Evolutionary conservation across 2,113 vertebrate species (phyloP), one percentile per base, ranked within the genome.

Genomic region (Pycnonotus jocosus): DNA sequence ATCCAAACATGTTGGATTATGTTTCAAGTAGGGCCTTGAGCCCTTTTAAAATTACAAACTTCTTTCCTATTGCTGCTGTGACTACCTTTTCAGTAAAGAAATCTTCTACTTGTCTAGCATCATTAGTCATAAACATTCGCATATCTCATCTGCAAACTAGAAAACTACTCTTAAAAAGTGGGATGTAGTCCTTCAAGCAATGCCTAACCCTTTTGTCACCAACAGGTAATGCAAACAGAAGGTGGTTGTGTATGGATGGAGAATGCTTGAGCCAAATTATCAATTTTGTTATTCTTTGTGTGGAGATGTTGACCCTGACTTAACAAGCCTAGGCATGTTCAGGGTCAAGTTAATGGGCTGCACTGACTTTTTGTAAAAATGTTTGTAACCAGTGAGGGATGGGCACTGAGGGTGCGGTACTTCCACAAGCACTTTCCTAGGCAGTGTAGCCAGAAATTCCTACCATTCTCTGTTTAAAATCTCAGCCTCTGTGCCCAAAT

Each of bases 401-500:
- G 1, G 66, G 33, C 53, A 14, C 17, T 19, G 62, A 42, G 38
- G 14, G 38, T 37, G 10, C 0, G 0, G 42, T 83, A 16, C 30
- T 76, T 72, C 79, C 37, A 23, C 28, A n/a, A 31, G 28, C 13
- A 6, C 61, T 56, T 69, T 57, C 8, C 10, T 11, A 37, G 42
- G 38, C 0, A 0, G 30, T 58, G 40, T 35, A 72, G 65, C 58
- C 82, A 83, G 54, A 54, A 90, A 69, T 61, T 66, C 25, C 31
- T 90, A 6, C 42, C 10, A 4, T 12, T 54, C 31, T 57, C 19
- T 54, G 7, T 56, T 90, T 45, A 16, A 0, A 42, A 19, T 54
- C 71, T 80, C 62, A 80, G 58, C 20, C 28, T 76, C 24, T 33
- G 33, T 79, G 61, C 42, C 50, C 54, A n/a, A 33, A 54, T 73